A percentile compares a stretch with the other conserved stretches of the same genome.
Evolutionary conservation across 2,113 vertebrate species (phyloP).

Genomic region (Thinocorus orbignyianus): DNA sequence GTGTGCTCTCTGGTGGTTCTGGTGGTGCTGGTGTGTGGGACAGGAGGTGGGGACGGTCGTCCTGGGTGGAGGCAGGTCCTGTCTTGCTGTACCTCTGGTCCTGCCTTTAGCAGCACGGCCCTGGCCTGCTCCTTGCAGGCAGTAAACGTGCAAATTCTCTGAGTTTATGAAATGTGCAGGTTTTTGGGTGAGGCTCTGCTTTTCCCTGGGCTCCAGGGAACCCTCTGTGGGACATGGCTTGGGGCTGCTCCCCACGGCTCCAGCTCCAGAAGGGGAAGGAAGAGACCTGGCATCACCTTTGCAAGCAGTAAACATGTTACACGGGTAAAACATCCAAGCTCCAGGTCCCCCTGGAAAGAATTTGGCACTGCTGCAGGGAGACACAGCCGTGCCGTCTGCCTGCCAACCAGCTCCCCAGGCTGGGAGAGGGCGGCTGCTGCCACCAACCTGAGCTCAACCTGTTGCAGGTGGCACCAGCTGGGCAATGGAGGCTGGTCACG

Average conservation of each 20-base stretch:
- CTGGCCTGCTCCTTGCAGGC: not conserved
- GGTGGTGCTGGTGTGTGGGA: fast-evolving
- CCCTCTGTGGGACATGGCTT: fast-evolving
- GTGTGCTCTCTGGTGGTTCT: not conserved
- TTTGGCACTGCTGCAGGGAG: fast-evolving
- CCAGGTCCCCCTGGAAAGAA: not conserved
- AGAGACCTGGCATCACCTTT: not conserved
- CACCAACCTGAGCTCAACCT: not conserved
- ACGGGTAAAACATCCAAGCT: fast-evolving
- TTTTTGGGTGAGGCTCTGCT: not conserved
- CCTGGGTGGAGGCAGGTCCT: not conserved
- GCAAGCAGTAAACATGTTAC: fast-evolving
- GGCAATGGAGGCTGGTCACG: fast-evolving
- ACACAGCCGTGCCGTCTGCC: fast-evolving
- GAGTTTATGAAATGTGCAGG: not conserved
- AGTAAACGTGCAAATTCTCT: too few species aligned
- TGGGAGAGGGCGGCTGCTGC: not conserved
- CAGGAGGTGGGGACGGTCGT: fast-evolving
- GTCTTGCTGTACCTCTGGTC: fast-evolving
- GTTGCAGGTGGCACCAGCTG: not conserved
- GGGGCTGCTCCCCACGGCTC: fast-evolving
- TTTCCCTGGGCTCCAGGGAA: not conserved
- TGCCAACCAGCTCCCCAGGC: not conserved
- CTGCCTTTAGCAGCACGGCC: not conserved
- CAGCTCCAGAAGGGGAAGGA: not conserved